Evolutionary conservation across 2,113 vertebrate genomes (phyloP).

Genomic region (Malurus melanocephalus): DNA sequence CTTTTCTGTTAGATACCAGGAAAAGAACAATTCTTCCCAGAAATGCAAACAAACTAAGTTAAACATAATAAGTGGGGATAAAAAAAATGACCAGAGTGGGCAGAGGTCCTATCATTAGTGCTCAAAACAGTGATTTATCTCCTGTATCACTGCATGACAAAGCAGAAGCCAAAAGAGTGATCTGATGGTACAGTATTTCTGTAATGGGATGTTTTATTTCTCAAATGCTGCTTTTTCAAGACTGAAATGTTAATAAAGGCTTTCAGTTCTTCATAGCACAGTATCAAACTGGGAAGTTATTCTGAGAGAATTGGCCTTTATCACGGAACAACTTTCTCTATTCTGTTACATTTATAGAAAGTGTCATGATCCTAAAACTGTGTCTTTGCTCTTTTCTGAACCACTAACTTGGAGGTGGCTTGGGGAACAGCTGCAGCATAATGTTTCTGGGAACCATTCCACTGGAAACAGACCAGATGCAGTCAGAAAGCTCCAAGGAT

Average conservation of each 20-base stretch:
- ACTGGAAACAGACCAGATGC: neutral
- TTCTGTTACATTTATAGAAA: neutral
- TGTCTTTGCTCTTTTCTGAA: neutral
- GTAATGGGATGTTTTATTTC: neutral
- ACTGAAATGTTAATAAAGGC: neutral
- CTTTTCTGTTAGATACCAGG: neutral
- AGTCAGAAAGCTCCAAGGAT: neutral
- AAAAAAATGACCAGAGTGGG: neutral
- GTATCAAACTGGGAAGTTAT: neutral
- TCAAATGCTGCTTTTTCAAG: neutral
- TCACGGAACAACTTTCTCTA: neutral
- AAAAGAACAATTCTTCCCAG: neutral
- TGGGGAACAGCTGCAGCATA: neutral
- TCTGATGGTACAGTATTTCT: neutral
- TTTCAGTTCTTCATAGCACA: neutral
- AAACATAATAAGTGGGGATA: neutral
- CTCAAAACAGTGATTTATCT: neutral
- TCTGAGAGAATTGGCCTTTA: neutral
- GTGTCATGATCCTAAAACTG: neutral
- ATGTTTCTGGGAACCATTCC: neutral
- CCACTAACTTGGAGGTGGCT: neutral
- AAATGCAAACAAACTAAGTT: neutral
- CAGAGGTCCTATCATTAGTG: neutral
- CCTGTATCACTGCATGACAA: neutral
- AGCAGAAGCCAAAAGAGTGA: neutral